A percentile compares a stretch with the other conserved stretches of the same genome.
These are phyloP conservation scores for Dynastes hyllus DNA, from an alignment of 2,888 invertebrate species.

Conservation along the genomic window DNA sequence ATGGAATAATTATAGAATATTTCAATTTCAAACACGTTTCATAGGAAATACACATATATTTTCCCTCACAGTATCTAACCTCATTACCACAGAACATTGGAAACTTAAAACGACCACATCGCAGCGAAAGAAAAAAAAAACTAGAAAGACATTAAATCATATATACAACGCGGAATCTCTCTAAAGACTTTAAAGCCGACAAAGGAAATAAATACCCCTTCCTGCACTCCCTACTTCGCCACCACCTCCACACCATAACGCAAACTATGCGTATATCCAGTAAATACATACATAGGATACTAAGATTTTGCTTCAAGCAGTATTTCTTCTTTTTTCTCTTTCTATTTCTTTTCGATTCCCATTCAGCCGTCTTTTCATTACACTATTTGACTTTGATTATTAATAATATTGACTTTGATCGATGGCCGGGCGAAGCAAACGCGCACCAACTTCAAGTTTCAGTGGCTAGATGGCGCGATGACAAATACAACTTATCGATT, in stretches of 20 bases:
- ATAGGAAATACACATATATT: no score
- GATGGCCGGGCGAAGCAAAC: constrained; percentile 62
- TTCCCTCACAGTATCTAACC: no score
- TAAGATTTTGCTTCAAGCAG: neutral
- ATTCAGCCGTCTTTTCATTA: constrained; percentile 56
- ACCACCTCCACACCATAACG: constrained; percentile 1
- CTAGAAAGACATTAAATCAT: no score
- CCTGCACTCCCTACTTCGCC: neutral
- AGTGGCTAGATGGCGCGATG: constrained; percentile 55
- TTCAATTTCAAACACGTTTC: no score
- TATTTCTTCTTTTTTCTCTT: constrained; percentile 56
- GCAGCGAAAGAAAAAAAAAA: no score
- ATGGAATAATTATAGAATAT: no score
- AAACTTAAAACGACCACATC: no score
- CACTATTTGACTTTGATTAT: constrained; percentile 69
- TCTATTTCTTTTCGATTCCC: constrained; percentile 51
- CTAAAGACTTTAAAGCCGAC: neutral
- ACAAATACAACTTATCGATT: constrained; percentile 30
- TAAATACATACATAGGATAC: neutral
- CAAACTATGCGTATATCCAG: neutral
- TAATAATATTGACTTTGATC: constrained; percentile 71
- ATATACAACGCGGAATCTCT: no score
- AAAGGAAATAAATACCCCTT: constrained; percentile 15
- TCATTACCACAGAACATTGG: no score
- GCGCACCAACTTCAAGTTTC: constrained; percentile 64